Evolutionary conservation across 1,140 invertebrate genomes (phyloP).

Genomic region (Cryptotermes secundus): DNA sequence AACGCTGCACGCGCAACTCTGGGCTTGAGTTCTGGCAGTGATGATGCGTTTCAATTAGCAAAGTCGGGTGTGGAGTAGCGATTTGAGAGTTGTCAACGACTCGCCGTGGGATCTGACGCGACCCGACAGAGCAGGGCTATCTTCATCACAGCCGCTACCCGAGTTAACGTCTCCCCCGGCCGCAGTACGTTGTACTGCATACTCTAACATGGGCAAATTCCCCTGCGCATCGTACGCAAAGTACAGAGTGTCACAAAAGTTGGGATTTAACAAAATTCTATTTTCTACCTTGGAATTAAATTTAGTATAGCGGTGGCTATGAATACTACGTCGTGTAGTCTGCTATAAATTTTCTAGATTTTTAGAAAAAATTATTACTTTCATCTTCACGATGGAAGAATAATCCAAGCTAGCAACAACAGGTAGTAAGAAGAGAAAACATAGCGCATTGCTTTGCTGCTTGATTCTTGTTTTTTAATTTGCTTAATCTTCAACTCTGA

Average conservation of each 20-base stretch:
- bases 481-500: too few species aligned
- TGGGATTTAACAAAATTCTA: too few species aligned
- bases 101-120: not conserved
- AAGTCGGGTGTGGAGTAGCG: not conserved
- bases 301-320: too few species aligned
- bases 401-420: too few species aligned
- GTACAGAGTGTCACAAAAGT: not conserved
- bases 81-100: not conserved
- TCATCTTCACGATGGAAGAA: too few species aligned
- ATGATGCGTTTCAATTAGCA: conserved; percentile 12
- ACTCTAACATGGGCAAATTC: not conserved
- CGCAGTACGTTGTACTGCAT: not conserved
- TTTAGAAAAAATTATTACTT: too few species aligned
- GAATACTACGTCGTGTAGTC: too few species aligned
- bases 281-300: too few species aligned
- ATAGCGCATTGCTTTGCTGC: too few species aligned
- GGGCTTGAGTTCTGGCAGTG: not conserved
- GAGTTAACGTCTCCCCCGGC: not conserved
- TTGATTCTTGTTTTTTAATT: too few species aligned
- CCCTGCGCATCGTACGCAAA: not conserved
- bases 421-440: too few species aligned
- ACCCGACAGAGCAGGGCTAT: not conserved
- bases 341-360: too few species aligned
- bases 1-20: not conserved
- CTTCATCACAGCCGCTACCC: not conserved